Conservation (phyloP, 2,888 invertebrate species). For the Parapristionchus giblindavisi region DNA sequence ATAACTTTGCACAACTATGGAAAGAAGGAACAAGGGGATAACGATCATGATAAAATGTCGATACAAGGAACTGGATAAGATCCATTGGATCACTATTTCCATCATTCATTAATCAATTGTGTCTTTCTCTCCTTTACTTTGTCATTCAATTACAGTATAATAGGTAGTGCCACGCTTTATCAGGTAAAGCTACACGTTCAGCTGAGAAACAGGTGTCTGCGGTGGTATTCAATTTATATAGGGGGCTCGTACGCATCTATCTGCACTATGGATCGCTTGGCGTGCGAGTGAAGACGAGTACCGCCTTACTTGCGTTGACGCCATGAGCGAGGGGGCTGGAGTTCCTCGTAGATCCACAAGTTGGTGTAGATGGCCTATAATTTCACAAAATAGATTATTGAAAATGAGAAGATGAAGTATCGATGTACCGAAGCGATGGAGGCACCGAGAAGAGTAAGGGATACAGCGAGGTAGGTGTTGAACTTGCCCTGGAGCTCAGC, state of each 20-base stretch:
- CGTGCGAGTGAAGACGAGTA: neutral
- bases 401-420: conserved; percentile 16
- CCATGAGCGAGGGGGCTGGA: conserved; percentile 55
- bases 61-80: conserved; percentile 22
- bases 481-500: conserved; percentile 62
- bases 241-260: conserved; percentile 24
- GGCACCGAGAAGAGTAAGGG: conserved; percentile 41
- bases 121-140: no score
- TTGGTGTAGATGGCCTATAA: conserved; percentile 46
- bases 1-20: neutral
- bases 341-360: conserved; percentile 54
- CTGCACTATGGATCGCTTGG: conserved; percentile 4
- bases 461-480: conserved; percentile 57
- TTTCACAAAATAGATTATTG: neutral
- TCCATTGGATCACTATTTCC: conserved; percentile 13
- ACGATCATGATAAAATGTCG: conserved; percentile 13
- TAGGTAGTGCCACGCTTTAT: conserved; percentile 23
- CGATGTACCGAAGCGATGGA: conserved; percentile 42
- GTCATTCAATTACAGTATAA: no score
- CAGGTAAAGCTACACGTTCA: conserved; percentile 29
- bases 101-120: no score
- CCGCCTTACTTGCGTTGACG: conserved; percentile 53
- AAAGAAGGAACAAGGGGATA: neutral
- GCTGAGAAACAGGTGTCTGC: conserved; percentile 10
- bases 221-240: conserved; percentile 1